Conservation (phyloP, 2,113 vertebrate species). For the Sinocyclocheilus grahami region DNA sequence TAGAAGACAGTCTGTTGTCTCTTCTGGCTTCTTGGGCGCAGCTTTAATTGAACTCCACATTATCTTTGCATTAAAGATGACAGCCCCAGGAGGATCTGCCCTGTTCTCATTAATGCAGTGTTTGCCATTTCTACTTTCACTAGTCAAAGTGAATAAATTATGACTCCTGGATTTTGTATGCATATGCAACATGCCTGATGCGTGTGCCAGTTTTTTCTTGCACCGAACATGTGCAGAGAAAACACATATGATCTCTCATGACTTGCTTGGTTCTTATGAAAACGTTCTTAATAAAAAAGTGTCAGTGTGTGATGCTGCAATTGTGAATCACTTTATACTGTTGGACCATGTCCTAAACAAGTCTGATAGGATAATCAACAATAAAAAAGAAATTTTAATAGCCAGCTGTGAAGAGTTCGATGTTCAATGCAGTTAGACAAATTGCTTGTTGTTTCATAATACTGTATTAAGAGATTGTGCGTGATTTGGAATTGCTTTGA, state of each 20-base stretch:
- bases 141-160: slow-evolving; percentile 58
- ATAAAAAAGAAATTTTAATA: too few species aligned
- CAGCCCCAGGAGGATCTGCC: slow-evolving; percentile 46
- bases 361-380: too few species aligned
- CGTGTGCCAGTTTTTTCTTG: slow-evolving; percentile 15
- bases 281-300: too few species aligned
- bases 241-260: not conserved
- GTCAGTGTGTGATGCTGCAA: too few species aligned
- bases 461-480: too few species aligned
- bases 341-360: too few species aligned
- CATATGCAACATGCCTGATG: slow-evolving; percentile 34
- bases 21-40: slow-evolving; percentile 34
- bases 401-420: too few species aligned
- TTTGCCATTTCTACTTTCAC: slow-evolving; percentile 46
- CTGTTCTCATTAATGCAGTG: slow-evolving; percentile 48
- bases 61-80: slow-evolving; percentile 53
- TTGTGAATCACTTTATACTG: too few species aligned
- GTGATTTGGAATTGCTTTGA: too few species aligned
- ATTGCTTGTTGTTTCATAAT: too few species aligned
- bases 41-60: slow-evolving; percentile 49
- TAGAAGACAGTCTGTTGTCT: slow-evolving; percentile 39
- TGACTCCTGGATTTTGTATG: slow-evolving; percentile 45
- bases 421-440: too few species aligned
- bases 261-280: not conserved
- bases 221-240: not conserved